Percentiles rank a stretch among this genome's conserved stretches.
These are phyloP conservation scores for Mola mola DNA, from an alignment of 2,113 vertebrate species.

Conservation along the genomic window DNA sequence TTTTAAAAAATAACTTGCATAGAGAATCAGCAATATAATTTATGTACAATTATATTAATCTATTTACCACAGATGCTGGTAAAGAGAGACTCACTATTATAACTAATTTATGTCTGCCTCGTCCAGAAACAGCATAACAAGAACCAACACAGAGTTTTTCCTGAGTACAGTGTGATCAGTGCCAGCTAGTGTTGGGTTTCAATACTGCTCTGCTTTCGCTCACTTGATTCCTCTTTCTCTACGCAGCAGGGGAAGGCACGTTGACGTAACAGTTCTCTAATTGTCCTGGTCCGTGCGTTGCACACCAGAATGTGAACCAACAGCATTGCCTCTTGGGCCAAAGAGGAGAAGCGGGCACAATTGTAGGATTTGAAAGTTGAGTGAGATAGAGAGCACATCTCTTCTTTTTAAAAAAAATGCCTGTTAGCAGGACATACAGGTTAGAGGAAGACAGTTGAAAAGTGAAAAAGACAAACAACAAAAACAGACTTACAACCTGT, in stretches of 20 bases:
- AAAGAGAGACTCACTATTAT: constrained; percentile 43
- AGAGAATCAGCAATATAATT: constrained; percentile 38
- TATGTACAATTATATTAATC: constrained; percentile 74
- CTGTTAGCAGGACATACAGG: not conserved
- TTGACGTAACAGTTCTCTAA: constrained; percentile 31
- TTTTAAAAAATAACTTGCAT: constrained; percentile 46
- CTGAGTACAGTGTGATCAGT: constrained; percentile 71
- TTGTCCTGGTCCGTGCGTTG: not conserved
- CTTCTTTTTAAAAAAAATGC: constrained; percentile 16
- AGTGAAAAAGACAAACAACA: not conserved
- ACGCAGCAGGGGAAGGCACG: not conserved
- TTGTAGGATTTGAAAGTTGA: constrained; percentile 24
- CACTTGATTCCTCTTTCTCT: constrained; percentile 25
- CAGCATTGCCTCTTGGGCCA: constrained; percentile 12
- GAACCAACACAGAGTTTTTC: constrained; percentile 59
- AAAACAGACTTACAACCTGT: constrained; percentile 7
- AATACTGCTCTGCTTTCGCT: constrained; percentile 64
- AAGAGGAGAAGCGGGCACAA: not conserved
- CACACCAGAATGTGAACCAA: constrained; percentile 7
- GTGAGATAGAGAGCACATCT: constrained; percentile 28
- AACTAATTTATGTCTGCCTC: constrained; percentile 46
- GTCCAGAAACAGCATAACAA: constrained; percentile 52
- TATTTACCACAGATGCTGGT: constrained; percentile 35
- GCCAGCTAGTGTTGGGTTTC: constrained; percentile 54
- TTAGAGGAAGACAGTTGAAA: constrained; percentile 22